phyloP scores from a whole-genome alignment of 2,113 vertebrate genomes.

The Clarias macrocephalus region DNA sequence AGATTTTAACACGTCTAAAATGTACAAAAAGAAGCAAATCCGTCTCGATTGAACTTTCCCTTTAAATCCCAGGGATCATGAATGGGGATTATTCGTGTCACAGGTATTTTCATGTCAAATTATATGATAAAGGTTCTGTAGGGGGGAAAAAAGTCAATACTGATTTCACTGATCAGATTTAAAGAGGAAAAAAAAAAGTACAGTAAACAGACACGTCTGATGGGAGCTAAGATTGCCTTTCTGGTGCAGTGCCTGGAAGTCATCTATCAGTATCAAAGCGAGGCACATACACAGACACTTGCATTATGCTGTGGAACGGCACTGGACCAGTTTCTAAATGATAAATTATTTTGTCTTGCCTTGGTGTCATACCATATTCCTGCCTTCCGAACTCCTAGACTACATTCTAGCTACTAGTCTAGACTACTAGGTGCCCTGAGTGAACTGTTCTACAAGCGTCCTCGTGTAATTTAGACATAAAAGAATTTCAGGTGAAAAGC shows the following conservation, averaged over 20 bases:
- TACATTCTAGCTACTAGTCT: background rate
- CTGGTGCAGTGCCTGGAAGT: slow-evolving; percentile 28
- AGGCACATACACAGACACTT: slow-evolving; percentile 18
- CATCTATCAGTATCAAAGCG: slow-evolving; percentile 36
- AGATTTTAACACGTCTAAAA: background rate
- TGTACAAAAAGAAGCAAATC: slow-evolving; percentile 10
- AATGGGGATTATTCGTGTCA: no score
- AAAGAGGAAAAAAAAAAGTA: background rate
- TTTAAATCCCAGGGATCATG: background rate
- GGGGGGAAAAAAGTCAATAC: background rate
- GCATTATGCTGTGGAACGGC: slow-evolving; percentile 33
- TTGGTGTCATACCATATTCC: slow-evolving; percentile 15
- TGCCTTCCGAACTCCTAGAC: background rate
- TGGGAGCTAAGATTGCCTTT: slow-evolving; percentile 20
- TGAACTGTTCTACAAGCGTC: background rate
- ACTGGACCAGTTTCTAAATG: slow-evolving; percentile 10
- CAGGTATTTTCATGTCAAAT: background rate
- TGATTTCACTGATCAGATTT: slow-evolving; percentile 15
- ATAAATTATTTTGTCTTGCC: slow-evolving; percentile 26
- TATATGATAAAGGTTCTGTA: slow-evolving; percentile 21
- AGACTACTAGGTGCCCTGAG: background rate
- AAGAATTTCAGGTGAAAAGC: background rate
- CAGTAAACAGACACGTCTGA: slow-evolving; percentile 24
- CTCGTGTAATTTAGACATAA: no score
- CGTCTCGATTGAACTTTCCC: background rate